Conservation (phyloP, 2,113 vertebrate genomes). For the Callithrix jacchus region DNA sequence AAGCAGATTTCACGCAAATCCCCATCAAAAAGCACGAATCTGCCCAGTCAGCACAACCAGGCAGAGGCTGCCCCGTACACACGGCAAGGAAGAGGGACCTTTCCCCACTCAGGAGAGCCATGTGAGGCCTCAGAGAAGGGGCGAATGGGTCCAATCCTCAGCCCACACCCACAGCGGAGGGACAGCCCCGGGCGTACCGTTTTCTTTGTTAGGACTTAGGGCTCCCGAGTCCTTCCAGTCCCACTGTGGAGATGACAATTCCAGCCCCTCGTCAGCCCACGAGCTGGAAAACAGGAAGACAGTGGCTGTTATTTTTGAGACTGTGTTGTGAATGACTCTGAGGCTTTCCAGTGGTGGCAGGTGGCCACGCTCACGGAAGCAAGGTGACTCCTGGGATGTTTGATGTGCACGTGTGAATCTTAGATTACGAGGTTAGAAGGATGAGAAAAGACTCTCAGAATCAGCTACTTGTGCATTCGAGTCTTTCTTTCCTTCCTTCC, state of each 20-base stretch:
- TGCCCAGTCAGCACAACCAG: accelerated
- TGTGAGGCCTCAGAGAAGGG: accelerated
- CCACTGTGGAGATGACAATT: accelerated
- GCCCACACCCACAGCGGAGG: accelerated
- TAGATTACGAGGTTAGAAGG: neutral
- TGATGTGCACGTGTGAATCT: accelerated
- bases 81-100: neutral
- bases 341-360: conserved; percentile 14
- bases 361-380: neutral
- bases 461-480: neutral
- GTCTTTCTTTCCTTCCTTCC: no score
- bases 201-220: neutral
- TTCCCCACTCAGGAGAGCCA: neutral
- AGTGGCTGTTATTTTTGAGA: neutral
- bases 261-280: neutral
- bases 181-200: accelerated
- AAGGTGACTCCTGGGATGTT: neutral
- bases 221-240: accelerated
- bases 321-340: neutral
- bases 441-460: neutral
- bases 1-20: neutral
- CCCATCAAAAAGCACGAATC: neutral
- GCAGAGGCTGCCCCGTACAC: neutral
- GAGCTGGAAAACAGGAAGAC: neutral
- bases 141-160: accelerated